Percentiles rank a stretch among this genome's conserved stretches.
These are phyloP conservation scores for Neosalanx taihuensis DNA, from an alignment of 2,797 vertebrate genomes.

Conservation along the genomic window DNA sequence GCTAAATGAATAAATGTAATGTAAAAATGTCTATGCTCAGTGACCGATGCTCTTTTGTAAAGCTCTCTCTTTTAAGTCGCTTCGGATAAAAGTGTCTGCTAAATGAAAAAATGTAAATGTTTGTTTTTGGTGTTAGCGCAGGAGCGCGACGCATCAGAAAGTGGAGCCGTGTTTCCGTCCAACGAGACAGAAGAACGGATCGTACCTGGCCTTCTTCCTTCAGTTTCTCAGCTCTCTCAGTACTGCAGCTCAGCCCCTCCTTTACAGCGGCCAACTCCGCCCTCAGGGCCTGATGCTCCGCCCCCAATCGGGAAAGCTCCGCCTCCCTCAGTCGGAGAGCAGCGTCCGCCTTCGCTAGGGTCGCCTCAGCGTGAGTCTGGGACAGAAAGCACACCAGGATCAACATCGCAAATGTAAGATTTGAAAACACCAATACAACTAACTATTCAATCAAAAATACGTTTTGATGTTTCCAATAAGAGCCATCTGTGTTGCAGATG, in stretches of 20 bases:
- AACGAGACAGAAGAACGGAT: not conserved
- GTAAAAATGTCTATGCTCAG: too few relatives aligned
- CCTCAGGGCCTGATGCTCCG: slow-evolving; percentile 61
- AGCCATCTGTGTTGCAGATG: not conserved
- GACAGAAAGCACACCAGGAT: slow-evolving; percentile 8
- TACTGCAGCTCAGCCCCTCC: slow-evolving; percentile 62
- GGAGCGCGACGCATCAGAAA: not conserved
- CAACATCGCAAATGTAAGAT: not conserved
- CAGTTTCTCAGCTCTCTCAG: slow-evolving; percentile 69
- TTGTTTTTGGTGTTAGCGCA: not conserved
- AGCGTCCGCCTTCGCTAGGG: slow-evolving; percentile 72
- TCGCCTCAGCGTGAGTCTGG: slow-evolving; percentile 74
- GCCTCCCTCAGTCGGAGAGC: slow-evolving; percentile 68
- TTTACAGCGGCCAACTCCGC: slow-evolving; percentile 70
- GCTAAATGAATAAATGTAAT: too few relatives aligned
- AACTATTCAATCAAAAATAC: not conserved
- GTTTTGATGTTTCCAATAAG: not conserved
- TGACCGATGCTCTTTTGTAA: too few relatives aligned
- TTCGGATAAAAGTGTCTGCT: too few relatives aligned
- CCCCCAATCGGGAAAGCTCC: slow-evolving; percentile 58
- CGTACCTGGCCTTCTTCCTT: slow-evolving; percentile 71
- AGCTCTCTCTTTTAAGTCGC: too few relatives aligned
- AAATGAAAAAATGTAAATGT: too few relatives aligned
- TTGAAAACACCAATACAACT: not conserved
- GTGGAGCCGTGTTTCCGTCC: not conserved